Evolutionary conservation across 1,140 invertebrate genomes (phyloP).

Genomic region (Anagrus nilaparvatae): DNA sequence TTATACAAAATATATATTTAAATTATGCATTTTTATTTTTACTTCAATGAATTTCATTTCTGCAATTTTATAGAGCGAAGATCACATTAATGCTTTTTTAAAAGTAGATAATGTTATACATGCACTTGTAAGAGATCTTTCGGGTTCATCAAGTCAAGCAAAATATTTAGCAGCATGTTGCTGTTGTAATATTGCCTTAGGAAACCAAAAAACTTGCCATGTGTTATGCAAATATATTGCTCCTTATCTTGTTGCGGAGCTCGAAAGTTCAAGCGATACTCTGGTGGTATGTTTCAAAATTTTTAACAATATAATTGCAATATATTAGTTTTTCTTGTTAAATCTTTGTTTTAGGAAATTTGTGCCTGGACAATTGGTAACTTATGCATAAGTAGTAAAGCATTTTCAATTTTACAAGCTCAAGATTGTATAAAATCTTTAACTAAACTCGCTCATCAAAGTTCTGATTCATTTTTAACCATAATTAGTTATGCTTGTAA

Average conservation of each 20-base stretch:
- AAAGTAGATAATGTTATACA: constrained; percentile 27
- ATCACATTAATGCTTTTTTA: constrained; percentile 33
- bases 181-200: constrained; percentile 39
- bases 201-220: constrained; percentile 32
- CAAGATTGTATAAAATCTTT: constrained; percentile 30
- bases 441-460: constrained; percentile 24
- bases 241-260: constrained; percentile 30
- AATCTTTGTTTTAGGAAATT: constrained; percentile 25
- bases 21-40: constrained; percentile 2
- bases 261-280: constrained; percentile 32
- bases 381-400: constrained; percentile 24
- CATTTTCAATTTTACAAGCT: constrained; percentile 28
- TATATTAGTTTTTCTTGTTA: constrained; percentile 6
- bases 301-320: not conserved
- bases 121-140: constrained; percentile 31
- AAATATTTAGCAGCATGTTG: constrained; percentile 34
- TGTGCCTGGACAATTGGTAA: constrained; percentile 38
- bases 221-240: constrained; percentile 28
- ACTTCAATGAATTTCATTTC: constrained; percentile 5
- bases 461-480: constrained; percentile 22
- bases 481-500: constrained; percentile 28
- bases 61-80: constrained; percentile 25
- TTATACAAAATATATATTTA: constrained; percentile 13
- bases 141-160: constrained; percentile 25
- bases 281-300: constrained; percentile 26